Conservation (phyloP, 1,140 invertebrate genomes). For the Rhagoletis pomonella region DNA sequence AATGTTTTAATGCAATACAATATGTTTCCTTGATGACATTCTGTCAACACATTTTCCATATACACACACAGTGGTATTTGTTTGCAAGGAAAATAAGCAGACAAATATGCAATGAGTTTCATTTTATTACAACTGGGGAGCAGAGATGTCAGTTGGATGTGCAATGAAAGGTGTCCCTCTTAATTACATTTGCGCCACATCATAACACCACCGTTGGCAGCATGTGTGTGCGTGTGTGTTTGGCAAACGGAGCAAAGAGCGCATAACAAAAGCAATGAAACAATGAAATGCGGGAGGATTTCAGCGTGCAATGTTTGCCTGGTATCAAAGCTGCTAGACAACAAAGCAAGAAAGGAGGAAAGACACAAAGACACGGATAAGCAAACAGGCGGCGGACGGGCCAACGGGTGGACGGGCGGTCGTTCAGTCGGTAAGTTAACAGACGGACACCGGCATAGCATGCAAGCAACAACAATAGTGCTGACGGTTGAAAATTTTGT, state of each 20-base stretch:
- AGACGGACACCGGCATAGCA: neutral
- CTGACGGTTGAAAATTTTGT: neutral
- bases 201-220: neutral
- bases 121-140: conserved; percentile 14
- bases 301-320: neutral
- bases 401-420: neutral
- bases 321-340: conserved; percentile 13
- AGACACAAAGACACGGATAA: neutral
- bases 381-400: neutral
- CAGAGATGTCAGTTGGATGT: neutral
- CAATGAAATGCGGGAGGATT: conserved; percentile 35
- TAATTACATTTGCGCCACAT: conserved; percentile 43
- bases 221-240: neutral
- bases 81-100: neutral
- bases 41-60: neutral
- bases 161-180: conserved; percentile 5
- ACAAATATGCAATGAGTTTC: conserved; percentile 12
- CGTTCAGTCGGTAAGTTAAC: neutral
- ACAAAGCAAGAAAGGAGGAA: conserved; percentile 41
- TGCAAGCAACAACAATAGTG: neutral
- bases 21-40: neutral
- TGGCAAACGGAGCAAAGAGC: neutral
- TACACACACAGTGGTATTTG: neutral
- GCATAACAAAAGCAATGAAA: conserved; percentile 18
- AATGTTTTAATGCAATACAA: neutral